Conservation (phyloP, 2,888 invertebrate genomes). For the Noctua janthina region DNA sequence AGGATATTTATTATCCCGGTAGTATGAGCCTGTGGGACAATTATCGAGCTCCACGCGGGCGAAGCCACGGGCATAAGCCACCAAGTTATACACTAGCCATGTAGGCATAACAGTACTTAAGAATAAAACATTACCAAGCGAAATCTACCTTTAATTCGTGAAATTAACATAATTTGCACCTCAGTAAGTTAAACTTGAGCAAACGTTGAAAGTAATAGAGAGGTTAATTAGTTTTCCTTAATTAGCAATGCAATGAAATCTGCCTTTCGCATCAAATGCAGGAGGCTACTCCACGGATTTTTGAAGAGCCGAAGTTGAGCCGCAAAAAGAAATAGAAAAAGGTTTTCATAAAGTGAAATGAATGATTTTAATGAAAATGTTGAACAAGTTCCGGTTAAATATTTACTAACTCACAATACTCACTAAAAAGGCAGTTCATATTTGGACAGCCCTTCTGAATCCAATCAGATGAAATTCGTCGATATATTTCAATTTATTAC, state of each 20-base stretch:
- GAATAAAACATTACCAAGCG: neutral
- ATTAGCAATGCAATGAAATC: conserved; percentile 54
- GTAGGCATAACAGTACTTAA: neutral
- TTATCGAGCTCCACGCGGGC: too few species aligned
- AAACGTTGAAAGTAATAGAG: conserved; percentile 24
- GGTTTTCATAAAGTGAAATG: conserved; percentile 7
- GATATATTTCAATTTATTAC: conserved; percentile 8
- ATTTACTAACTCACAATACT: neutral
- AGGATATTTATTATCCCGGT: too few species aligned
- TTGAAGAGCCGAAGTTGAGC: conserved; percentile 34
- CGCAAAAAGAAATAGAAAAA: conserved; percentile 21
- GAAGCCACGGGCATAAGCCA: too few species aligned
- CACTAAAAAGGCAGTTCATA: neutral
- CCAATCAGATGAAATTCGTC: neutral
- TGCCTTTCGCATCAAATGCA: conserved; percentile 36
- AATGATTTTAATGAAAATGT: conserved; percentile 24
- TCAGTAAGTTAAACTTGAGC: conserved; percentile 23
- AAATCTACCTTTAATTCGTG: neutral
- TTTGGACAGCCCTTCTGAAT: neutral
- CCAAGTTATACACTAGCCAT: neutral
- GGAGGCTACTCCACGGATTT: conserved; percentile 37
- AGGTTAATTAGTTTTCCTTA: conserved; percentile 47
- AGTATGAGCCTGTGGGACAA: too few species aligned
- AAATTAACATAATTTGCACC: conserved; percentile 24
- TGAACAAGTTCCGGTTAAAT: neutral